Percentiles rank a stretch among this genome's conserved stretches.
Evolutionary conservation across 2,113 vertebrate species (phyloP).

Genomic region (Centropus bengalensis): DNA sequence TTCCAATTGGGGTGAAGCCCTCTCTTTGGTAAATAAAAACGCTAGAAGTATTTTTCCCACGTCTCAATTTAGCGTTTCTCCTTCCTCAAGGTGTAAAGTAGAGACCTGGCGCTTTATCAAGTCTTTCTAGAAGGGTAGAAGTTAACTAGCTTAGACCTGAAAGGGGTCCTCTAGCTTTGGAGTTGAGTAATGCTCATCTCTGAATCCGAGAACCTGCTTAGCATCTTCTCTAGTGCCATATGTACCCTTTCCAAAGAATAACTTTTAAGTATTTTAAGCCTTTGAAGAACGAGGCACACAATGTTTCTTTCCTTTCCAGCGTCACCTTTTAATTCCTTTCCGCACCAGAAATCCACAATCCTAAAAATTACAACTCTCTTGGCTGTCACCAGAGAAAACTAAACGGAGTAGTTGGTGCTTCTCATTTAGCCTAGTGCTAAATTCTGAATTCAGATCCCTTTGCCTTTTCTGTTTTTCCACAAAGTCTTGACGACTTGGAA

Average conservation of each 20-base stretch:
- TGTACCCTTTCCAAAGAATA: neutral
- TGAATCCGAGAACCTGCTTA: neutral
- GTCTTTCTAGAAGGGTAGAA: neutral
- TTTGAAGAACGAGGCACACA: neutral
- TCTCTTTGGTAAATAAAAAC: neutral
- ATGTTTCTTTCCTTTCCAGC: neutral
- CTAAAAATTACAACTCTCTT: neutral
- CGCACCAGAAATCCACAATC: constrained; percentile 2
- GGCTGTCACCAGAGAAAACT: constrained; percentile 41
- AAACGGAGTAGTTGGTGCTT: constrained; percentile 53
- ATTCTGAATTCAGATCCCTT: neutral
- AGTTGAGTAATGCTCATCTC: neutral
- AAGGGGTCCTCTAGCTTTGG: neutral
- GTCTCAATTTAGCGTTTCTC: neutral
- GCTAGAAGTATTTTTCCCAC: neutral
- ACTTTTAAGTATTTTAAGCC: neutral
- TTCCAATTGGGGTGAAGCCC: neutral
- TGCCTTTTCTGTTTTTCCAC: neutral
- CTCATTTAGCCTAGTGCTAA: constrained; percentile 4
- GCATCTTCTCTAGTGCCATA: neutral
- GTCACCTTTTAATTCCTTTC: constrained; percentile 45
- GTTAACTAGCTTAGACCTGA: neutral
- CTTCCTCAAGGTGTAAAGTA: neutral
- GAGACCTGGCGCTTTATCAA: neutral
- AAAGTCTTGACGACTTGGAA: neutral